Base-by-base conservation (phyloP, 1,140 invertebrate species). In the Platorchestia sp. region DNA sequence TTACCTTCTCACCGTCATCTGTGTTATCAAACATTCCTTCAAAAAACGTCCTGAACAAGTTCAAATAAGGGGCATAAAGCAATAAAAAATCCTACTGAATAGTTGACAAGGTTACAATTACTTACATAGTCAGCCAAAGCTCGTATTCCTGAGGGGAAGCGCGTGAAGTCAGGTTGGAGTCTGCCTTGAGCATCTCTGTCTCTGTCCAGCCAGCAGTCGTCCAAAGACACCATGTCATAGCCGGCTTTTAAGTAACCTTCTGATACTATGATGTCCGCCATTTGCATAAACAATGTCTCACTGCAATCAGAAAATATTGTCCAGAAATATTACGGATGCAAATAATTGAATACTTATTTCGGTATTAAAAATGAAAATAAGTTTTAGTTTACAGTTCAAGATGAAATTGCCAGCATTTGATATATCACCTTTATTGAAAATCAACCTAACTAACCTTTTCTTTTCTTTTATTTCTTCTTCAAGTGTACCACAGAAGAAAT, bases 121-220 rank as follows among this genome's bases (percentile, higher is more conserved):
- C 98, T 98, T 97, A 99, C 99, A 98, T 99, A 99, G 97, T 99
- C 98, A 93, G 98, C 97, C 51, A 99, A 97, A 96, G 98, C 98
- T 97, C 98, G 98, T 97, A 99, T 99, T 96, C 99, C 99, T 97
- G 98, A 98, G 1, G 99, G 99, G 97, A 99, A 99, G 96, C 99
- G 97, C 95, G 98, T 97, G 91, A 98, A 98, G 97, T 99, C 99
- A 19, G 99, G 98, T 95, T 99, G 98, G n/a, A 99, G 97, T 96
- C 98, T 97, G 42, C 99, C 98, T 96, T 98, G 97, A 27, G 97
- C 97, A 97, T 98, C 98, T 90, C 99, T 97, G 95, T 98, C 98
- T 96, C 98, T 98, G 96, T 98, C 98, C 95, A 99, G 97, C 99
- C 99, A 99, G 97, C 99, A 99, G 97, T 99, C 99, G 97, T 99